A percentile compares a stretch with the other conserved stretches of the same genome.
Conservation (phyloP, 2,797 vertebrate genomes). For the Fringilla coelebs region DNA sequence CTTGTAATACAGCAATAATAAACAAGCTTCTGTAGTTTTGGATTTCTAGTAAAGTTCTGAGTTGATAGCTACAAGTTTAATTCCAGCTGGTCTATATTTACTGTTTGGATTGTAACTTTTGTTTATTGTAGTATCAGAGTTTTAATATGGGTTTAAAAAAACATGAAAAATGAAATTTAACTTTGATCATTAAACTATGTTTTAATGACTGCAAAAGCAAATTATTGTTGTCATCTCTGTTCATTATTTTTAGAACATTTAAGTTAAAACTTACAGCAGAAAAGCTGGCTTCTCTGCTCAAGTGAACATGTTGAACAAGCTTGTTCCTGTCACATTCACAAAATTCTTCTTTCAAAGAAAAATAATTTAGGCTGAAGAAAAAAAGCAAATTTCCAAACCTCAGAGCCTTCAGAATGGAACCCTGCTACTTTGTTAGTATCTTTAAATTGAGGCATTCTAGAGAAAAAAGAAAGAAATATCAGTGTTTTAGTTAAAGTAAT, state of each 20-base stretch:
- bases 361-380: background rate
- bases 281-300: background rate
- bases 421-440: background rate
- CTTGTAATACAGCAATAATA: slow-evolving; percentile 11
- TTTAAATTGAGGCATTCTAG: background rate
- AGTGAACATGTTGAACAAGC: background rate
- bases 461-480: background rate
- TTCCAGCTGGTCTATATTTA: background rate
- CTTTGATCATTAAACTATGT: background rate
- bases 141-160: background rate
- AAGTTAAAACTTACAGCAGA: background rate
- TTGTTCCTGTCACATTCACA: background rate
- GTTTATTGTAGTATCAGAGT: background rate
- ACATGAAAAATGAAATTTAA: background rate
- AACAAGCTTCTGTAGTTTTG: slow-evolving; percentile 41
- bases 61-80: slow-evolving; percentile 32
- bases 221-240: background rate
- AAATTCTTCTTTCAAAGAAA: background rate
- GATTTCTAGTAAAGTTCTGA: slow-evolving; percentile 26
- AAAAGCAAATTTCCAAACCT: background rate
- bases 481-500: background rate
- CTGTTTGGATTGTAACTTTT: slow-evolving; percentile 6
- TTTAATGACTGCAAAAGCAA: background rate
- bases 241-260: background rate
- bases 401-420: background rate